Percentiles rank a stretch among this genome's conserved stretches.
These are phyloP conservation scores for Torymus auratus DNA, from an alignment of 2,888 invertebrate species.

Conservation along the genomic window DNA sequence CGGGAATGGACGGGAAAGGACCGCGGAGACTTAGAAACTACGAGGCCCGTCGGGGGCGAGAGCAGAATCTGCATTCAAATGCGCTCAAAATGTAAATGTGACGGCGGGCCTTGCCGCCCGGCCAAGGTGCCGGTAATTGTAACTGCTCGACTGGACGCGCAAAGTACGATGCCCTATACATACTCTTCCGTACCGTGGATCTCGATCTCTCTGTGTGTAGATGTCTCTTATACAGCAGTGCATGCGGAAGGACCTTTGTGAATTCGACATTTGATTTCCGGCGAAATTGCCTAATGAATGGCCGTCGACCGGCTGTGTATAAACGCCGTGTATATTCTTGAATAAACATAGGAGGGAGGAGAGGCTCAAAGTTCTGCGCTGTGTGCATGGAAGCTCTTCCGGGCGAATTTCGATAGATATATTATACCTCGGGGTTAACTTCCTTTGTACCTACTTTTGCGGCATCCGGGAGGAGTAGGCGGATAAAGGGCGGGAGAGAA, in stretches of 20 bases:
- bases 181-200: conserved; percentile 1
- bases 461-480: too few relatives aligned
- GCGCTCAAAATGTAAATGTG: conserved; percentile 62
- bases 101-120: background rate
- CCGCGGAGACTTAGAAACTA: conserved; percentile 41
- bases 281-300: conserved; percentile 48
- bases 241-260: conserved; percentile 16
- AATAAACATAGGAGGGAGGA: conserved; percentile 19
- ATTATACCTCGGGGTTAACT: too few relatives aligned
- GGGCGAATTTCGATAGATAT: too few relatives aligned
- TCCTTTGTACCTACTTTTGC: too few relatives aligned
- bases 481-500: too few relatives aligned
- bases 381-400: too few relatives aligned
- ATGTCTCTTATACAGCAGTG: background rate
- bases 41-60: background rate
- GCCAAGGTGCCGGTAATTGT: conserved; percentile 59
- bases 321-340: background rate
- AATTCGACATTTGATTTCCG: conserved; percentile 51
- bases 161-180: conserved; percentile 10
- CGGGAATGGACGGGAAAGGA: background rate
- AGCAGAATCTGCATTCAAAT: conserved; percentile 62
- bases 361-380: background rate
- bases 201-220: conserved; percentile 2
- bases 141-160: conserved; percentile 55
- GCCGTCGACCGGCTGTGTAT: conserved; percentile 9